phyloP scores from a whole-genome alignment of 2,888 invertebrate species.

The Agriotes lineatus region DNA sequence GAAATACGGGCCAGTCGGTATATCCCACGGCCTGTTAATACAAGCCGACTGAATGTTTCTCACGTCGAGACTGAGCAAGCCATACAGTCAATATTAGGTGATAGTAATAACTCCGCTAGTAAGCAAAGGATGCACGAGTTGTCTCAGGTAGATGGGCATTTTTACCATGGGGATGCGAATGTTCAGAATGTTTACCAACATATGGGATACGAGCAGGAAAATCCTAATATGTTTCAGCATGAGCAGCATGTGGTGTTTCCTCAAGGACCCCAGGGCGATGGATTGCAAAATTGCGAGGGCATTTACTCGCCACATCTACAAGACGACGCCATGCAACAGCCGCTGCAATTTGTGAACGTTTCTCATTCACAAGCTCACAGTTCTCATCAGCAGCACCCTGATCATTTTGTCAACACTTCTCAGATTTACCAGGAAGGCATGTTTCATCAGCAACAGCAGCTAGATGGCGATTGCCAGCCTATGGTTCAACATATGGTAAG shows the following conservation, averaged over 20 bases:
- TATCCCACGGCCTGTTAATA: conserved; percentile 54
- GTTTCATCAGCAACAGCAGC: conserved; percentile 13
- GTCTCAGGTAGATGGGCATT: conserved; percentile 11
- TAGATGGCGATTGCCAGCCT: conserved; percentile 4
- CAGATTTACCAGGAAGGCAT: conserved; percentile 7
- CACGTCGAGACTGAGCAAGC: conserved; percentile 51
- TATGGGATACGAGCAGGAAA: neutral
- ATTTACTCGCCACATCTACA: conserved; percentile 7
- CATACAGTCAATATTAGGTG: conserved; percentile 49
- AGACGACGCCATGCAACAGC: conserved; percentile 2
- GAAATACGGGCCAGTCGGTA: conserved; percentile 78
- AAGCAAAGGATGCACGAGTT: conserved; percentile 23
- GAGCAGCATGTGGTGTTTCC: conserved; percentile 13
- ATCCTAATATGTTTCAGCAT: conserved; percentile 25
- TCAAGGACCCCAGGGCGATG: neutral
- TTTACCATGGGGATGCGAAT: conserved; percentile 20
- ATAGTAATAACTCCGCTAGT: conserved; percentile 10
- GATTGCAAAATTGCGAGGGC: neutral
- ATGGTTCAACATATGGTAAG: conserved; percentile 18
- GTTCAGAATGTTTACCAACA: neutral
- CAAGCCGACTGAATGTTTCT: conserved; percentile 42
- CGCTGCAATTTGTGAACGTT: conserved; percentile 6
- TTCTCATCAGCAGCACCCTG: neutral
- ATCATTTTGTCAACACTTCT: conserved; percentile 15
- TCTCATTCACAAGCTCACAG: too few species aligned